These are phyloP conservation scores for Pyrgilauda ruficollis DNA, from an alignment of 2,113 vertebrate species.

Conservation along the genomic window DNA sequence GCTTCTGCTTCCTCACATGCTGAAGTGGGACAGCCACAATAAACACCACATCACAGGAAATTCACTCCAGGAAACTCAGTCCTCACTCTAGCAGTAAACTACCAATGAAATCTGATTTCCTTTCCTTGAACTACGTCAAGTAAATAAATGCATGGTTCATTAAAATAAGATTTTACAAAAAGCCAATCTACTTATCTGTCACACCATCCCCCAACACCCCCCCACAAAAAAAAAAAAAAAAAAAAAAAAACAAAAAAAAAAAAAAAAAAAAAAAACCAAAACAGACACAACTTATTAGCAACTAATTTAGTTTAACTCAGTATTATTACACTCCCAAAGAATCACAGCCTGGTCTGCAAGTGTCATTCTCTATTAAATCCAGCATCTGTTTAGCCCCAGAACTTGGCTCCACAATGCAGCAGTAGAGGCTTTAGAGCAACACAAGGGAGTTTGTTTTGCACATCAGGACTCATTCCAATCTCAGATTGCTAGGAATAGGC, in stretches of 20 bases:
- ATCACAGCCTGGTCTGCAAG: background rate
- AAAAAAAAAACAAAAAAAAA: background rate
- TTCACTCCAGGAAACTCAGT: background rate
- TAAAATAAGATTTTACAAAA: background rate
- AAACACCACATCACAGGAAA: background rate
- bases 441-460: background rate
- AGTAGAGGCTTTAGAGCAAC: background rate
- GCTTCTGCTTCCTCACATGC: background rate
- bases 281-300: background rate
- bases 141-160: background rate
- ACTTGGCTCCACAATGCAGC: background rate
- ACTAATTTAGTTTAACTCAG: background rate
- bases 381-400: background rate
- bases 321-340: background rate
- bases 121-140: background rate
- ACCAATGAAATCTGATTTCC: background rate
- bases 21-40: background rate
- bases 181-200: background rate
- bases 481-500: background rate
- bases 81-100: background rate
- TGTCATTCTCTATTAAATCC: background rate
- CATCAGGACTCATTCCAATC: background rate
- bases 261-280: background rate
- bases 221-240: background rate
- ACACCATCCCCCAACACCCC: too few relatives aligned